A percentile compares a stretch with the other conserved stretches of the same genome.
These are phyloP conservation scores for Globicephala melas DNA, from an alignment of 2,113 vertebrate species.

Conservation along the genomic window DNA sequence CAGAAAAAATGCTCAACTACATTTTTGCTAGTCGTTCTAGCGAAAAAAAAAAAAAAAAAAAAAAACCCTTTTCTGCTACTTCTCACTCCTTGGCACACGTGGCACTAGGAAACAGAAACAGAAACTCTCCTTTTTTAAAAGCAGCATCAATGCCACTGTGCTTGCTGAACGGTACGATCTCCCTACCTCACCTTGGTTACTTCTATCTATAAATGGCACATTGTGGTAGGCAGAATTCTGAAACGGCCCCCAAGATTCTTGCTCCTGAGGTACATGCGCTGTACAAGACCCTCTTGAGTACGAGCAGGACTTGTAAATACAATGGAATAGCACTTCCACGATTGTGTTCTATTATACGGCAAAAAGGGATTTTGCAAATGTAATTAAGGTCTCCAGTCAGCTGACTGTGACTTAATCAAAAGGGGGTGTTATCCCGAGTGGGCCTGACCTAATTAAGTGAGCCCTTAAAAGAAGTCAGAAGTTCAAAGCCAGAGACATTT, in stretches of 20 bases:
- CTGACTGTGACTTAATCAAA: not conserved
- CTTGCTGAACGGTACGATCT: not conserved
- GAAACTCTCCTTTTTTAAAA: not conserved
- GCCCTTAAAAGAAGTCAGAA: not conserved
- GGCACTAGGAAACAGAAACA: not conserved
- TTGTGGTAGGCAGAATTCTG: not conserved
- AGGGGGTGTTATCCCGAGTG: not conserved
- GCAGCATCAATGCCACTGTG: not conserved
- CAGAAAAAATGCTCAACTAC: not conserved
- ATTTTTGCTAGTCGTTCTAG: not conserved
- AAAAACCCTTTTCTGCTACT: not conserved
- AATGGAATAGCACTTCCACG: not conserved
- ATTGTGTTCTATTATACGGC: not conserved
- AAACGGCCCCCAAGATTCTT: not conserved
- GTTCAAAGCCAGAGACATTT: not conserved
- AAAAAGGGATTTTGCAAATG: not conserved
- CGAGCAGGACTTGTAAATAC: not conserved
- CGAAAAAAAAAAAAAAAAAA: not conserved
- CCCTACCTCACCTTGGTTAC: not conserved
- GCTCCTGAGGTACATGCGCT: rapidly evolving
- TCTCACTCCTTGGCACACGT: too few relatives aligned
- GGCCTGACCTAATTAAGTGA: not conserved
- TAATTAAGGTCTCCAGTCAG: not conserved
- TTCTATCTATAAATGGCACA: not conserved
- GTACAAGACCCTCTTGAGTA: not conserved